Evolutionary conservation across 2,113 vertebrate genomes (phyloP).

Genomic region (Numida meleagris): DNA sequence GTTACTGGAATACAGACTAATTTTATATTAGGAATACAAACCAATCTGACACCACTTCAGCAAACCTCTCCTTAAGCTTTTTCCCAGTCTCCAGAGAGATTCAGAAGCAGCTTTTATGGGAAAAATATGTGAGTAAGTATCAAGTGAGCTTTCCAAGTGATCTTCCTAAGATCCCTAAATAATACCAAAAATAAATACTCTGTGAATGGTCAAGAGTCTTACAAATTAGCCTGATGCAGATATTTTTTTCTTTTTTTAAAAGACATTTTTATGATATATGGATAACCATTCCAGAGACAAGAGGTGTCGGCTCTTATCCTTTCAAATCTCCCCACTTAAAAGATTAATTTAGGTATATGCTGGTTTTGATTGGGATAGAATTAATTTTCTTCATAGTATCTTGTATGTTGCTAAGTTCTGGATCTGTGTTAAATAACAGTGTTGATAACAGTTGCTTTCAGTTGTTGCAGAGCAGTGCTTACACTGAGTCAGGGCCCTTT

Average conservation of each 20-base stretch:
- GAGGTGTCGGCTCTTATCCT: accelerated
- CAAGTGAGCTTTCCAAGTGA: not conserved
- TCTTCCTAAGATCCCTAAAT: not conserved
- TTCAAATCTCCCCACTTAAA: not conserved
- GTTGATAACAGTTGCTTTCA: not conserved
- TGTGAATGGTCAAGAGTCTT: not conserved
- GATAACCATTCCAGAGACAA: not conserved
- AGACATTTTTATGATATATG: accelerated
- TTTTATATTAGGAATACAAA: not conserved
- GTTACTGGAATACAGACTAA: not conserved
- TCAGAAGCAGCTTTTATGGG: not conserved
- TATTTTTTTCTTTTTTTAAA: not conserved
- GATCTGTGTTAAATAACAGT: not conserved
- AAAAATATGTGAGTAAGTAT: not conserved
- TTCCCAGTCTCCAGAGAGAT: not conserved
- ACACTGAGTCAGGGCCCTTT: not conserved
- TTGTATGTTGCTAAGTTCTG: not conserved
- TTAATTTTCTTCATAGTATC: not conserved
- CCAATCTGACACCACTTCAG: not conserved
- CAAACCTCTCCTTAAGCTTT: not conserved
- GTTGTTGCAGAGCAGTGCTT: not conserved
- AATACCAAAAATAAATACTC: not conserved
- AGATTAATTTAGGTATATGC: not conserved
- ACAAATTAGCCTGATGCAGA: not conserved
- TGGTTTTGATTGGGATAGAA: not conserved